phyloP scores from a whole-genome alignment of 2,113 vertebrate species.

The Petromus typicus region DNA sequence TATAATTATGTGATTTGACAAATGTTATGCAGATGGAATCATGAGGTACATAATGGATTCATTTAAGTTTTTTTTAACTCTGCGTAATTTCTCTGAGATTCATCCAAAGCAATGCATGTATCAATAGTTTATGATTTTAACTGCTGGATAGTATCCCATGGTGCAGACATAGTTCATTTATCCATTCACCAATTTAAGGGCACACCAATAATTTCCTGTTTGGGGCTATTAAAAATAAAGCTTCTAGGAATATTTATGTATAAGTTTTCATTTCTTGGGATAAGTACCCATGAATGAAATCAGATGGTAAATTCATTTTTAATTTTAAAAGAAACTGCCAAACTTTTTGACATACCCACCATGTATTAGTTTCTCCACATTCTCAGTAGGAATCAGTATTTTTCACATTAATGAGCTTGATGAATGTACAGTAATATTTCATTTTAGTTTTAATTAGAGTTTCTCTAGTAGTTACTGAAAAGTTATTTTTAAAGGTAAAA shows the following conservation, averaged over 20 bases:
- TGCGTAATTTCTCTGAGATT: background rate
- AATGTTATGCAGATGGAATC: background rate
- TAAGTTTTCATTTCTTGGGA: conserved; percentile 9
- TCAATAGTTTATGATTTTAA: background rate
- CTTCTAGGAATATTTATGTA: background rate
- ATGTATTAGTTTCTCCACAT: background rate
- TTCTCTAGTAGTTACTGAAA: background rate
- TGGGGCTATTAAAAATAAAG: background rate
- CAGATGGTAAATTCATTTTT: background rate
- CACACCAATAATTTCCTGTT: background rate
- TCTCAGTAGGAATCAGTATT: background rate
- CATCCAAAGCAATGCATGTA: background rate
- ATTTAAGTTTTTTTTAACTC: background rate
- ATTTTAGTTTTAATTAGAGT: conserved; percentile 5
- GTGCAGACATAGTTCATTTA: background rate
- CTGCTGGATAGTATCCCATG: background rate
- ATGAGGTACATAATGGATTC: background rate
- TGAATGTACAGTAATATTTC: background rate
- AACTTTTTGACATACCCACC: background rate
- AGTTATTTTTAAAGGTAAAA: conserved; percentile 11
- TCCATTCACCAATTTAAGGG: background rate
- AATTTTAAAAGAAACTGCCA: background rate
- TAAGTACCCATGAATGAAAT: conserved; percentile 10
- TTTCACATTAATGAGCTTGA: conserved; percentile 17
- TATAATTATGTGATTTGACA: background rate